A percentile compares a stretch with the other conserved stretches of the same genome.
phyloP scores from a whole-genome alignment of 2,113 vertebrate species.

The Psittacula cyanocephala region DNA sequence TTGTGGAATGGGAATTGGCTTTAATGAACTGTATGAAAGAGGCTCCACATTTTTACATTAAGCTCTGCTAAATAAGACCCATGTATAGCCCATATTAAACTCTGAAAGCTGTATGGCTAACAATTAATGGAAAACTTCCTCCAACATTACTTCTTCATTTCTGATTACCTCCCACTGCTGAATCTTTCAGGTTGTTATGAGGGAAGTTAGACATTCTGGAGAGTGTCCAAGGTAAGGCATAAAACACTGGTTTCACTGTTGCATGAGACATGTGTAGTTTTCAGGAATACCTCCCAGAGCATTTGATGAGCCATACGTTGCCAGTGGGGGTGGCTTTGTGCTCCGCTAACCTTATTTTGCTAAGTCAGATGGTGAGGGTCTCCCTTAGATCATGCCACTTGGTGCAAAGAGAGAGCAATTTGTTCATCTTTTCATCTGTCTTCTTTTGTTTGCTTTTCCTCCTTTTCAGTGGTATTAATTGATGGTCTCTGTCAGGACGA shows the following conservation, averaged over 20 bases:
- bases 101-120: neutral
- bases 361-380: neutral
- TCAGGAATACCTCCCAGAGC: neutral
- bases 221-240: neutral
- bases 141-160: neutral
- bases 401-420: slow-evolving; percentile 7
- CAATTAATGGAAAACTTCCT: neutral
- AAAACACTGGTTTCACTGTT: neutral
- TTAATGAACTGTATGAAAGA: neutral
- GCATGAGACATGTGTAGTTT: rapidly evolving
- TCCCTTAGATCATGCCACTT: neutral
- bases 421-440: neutral
- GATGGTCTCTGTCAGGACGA: neutral
- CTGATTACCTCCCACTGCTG: neutral
- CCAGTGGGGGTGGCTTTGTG: neutral
- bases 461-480: neutral
- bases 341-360: neutral
- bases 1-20: neutral
- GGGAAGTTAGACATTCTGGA: neutral
- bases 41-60: neutral
- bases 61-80: neutral
- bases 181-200: neutral
- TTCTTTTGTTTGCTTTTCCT: neutral
- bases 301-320: neutral
- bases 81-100: neutral